Evolutionary conservation across 2,113 vertebrate species (phyloP), one percentile per base, ranked within the genome.

Genomic region (Cyrtonyx montezumae): DNA sequence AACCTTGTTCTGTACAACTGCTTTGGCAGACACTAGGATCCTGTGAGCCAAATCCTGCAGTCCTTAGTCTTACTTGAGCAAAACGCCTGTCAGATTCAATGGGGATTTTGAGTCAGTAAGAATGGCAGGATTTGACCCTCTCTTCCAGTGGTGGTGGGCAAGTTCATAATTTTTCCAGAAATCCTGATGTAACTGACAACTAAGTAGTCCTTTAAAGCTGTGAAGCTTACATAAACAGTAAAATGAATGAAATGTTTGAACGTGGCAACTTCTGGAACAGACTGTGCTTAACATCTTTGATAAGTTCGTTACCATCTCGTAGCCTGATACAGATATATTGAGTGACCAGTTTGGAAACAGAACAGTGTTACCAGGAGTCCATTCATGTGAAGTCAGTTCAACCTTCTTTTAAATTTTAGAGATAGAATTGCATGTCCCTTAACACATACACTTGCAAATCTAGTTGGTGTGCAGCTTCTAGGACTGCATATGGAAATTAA

Each of bases 1-100:
- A 96, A 95, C 94, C 95, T 93, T 70, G 95, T 96, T 96, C 93
- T 95, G 53, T 95, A 90, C 90, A 94, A 97, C 84, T 96, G 90
- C 96, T 97, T 97, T 95, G 96, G 95, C 95, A 96, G 96, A 89
- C 89, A 46, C 90, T 96, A 90, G 88, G 94, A 96, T 95, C 95
- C 84, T 96, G 71, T 95, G 96, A 96, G 96, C 95, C 97, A 97
- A 95, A 97, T 96, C 95, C 95, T 93, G 90, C 95, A 96, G 95
- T 94, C 95, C 95, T 95, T 95, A 95, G 94, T 93, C 91, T 96
- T 96, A 91, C 94, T 96, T 93, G 68, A 89, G 89, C 93, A 95
- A 95, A 96, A 97, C 76, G 96, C 94, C 94, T 96, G 94, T 96
- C 95, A 95, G 96, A 85, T 95, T 96, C 71, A 62, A 43, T 83